Evolutionary conservation across 2,113 vertebrate genomes (phyloP).

Genomic region (Strix aluco): DNA sequence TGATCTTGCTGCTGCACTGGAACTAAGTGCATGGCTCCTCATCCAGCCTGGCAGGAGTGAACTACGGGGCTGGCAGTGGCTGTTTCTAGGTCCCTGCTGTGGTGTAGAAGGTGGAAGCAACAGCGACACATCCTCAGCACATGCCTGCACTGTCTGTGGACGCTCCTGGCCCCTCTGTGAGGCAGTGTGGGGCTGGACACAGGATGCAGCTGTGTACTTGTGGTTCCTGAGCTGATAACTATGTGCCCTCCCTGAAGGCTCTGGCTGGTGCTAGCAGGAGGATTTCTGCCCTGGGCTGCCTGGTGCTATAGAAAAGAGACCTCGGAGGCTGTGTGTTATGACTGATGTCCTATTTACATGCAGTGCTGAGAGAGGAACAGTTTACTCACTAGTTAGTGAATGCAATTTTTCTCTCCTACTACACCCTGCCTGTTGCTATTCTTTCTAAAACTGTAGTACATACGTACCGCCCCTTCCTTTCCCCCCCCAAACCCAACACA

Average conservation of each 20-base stretch:
- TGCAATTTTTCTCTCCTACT: neutral
- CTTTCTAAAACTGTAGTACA: neutral
- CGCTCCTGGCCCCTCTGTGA: neutral
- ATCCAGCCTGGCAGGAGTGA: neutral
- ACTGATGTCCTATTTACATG: neutral
- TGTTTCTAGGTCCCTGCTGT: neutral
- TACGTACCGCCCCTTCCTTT: fast-evolving
- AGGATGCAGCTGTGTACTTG: neutral
- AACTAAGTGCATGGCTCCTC: fast-evolving
- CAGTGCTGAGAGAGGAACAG: neutral
- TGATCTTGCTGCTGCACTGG: neutral
- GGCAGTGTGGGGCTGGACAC: neutral
- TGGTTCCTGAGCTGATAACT: neutral
- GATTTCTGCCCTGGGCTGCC: neutral
- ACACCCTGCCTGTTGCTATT: neutral
- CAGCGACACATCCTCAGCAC: fast-evolving
- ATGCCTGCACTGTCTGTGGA: neutral
- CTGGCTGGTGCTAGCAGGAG: neutral
- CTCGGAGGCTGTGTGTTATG: neutral
- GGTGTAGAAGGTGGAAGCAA: neutral
- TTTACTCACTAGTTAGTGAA: neutral
- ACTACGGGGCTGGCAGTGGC: fast-evolving
- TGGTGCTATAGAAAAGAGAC: neutral
- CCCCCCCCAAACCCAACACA: neutral
- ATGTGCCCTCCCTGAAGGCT: neutral